These are phyloP conservation scores for Gopherus evgoodei DNA, from an alignment of 2,113 vertebrate species.

Conservation along the genomic window DNA sequence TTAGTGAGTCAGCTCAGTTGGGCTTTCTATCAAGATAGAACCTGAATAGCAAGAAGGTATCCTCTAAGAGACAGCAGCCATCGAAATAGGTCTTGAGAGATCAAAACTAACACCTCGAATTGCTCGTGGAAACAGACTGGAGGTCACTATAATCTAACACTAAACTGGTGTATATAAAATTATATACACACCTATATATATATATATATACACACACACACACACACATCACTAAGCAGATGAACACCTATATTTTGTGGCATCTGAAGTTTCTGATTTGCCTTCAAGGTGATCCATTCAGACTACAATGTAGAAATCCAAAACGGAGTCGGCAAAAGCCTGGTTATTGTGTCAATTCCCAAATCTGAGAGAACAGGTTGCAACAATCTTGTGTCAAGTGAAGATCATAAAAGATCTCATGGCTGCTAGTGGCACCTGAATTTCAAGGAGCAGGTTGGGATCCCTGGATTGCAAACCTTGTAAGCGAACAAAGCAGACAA, in stretches of 20 bases:
- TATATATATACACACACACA: no score
- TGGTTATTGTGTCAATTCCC: neutral
- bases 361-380: neutral
- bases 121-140: neutral
- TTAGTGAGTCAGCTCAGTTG: neutral
- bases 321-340: neutral
- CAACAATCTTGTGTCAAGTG: neutral
- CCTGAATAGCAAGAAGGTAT: neutral
- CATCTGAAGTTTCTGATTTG: neutral
- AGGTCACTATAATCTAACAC: neutral
- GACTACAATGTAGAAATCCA: rapidly evolving
- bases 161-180: neutral
- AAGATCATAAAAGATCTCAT: neutral
- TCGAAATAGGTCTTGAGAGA: neutral
- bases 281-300: neutral
- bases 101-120: neutral
- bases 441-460: neutral
- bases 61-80: neutral
- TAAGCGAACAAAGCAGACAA: neutral
- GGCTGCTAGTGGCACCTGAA: rapidly evolving
- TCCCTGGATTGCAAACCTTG: neutral
- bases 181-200: neutral
- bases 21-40: neutral
- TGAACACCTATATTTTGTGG: neutral
- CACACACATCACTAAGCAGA: neutral